Evolutionary conservation across 1,140 invertebrate genomes (phyloP), one percentile per base, ranked within the genome.

Genomic region (Maniola jurtina): DNA sequence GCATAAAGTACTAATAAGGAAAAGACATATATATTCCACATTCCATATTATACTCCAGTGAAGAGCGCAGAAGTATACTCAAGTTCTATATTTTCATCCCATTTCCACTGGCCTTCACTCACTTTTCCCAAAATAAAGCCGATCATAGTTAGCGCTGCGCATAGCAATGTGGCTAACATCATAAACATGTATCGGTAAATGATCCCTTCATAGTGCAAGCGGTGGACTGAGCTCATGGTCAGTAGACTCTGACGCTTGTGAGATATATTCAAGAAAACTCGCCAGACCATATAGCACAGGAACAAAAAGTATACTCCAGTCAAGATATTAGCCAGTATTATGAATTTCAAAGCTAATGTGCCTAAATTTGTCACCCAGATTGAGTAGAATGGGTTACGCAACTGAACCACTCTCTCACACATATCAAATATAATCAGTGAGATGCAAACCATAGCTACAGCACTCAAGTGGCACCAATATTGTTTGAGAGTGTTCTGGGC

Each of bases 11-110:
- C 97, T 35, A 99, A 92, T 69, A 99, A 91, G 11, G 97, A 96
- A 83, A 98, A 95, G 14, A 99, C 99, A 84, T 99, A 99, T 76
- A 99, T 95, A 91, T 99, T 99, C 99, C 99, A 99, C 97, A 99
- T 99, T 63, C 98, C 99, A 92, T 99, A 99, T 40, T 99, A 99
- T 40, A 99, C 98, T 36, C 98, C 98, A 70, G 98, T 99, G 73
- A 99, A 97, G 84, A 99, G 98, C 54, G 97, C 98, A 36, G 98
- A 99, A 25, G 98, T 98, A 79, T 98, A 96, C 89, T 99, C 96
- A 36, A 99, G 86, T 72, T 95, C 94, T 79, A 95, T 94, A 72
- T 96, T 93, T 52, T 99, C 97, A 80, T 98, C 97, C 96, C 97
- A 99, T 85, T 99, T 98, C 95, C 97, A 98, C 70, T 97, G 95